These are phyloP conservation scores for Halictus rubicundus DNA, from an alignment of 1,140 invertebrate species.

Conservation along the genomic window DNA sequence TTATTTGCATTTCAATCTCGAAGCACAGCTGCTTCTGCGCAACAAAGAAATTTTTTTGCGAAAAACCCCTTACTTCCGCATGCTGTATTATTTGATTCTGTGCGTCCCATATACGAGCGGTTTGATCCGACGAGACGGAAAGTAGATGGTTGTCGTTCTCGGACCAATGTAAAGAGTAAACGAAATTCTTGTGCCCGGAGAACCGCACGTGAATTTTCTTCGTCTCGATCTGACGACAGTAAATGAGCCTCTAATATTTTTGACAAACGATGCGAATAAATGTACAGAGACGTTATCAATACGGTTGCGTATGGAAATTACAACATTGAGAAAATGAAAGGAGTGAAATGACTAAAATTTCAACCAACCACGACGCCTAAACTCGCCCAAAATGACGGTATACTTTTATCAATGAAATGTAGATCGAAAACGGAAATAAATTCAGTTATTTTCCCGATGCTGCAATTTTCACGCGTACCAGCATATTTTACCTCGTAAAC, in stretches of 20 bases:
- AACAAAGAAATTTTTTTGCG: too few relatives aligned
- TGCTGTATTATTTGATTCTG: constrained; percentile 75
- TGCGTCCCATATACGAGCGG: constrained; percentile 82
- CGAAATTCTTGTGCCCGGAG: constrained; percentile 82
- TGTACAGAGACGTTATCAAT: not conserved
- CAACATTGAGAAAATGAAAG: not conserved
- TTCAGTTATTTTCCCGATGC: not conserved
- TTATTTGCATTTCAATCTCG: not conserved
- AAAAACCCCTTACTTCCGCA: constrained; percentile 65
- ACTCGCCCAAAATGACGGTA: too few relatives aligned
- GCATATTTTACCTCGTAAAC: constrained; percentile 76
- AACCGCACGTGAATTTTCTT: constrained; percentile 68
- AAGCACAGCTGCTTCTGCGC: too few relatives aligned
- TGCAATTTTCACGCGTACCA: not conserved
- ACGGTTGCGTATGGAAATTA: not conserved
- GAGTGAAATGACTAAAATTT: too few relatives aligned
- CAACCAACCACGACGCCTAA: not conserved
- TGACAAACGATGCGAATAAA: not conserved
- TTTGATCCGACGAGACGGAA: constrained; percentile 85
- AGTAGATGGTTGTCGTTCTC: constrained; percentile 81
- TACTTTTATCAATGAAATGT: too few relatives aligned
- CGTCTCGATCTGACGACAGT: constrained; percentile 61
- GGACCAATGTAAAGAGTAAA: constrained; percentile 85
- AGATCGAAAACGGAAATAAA: too few relatives aligned
- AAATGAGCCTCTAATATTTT: too few relatives aligned